Percentiles rank a stretch among this genome's conserved stretches.
Conservation (phyloP, 2,797 vertebrate species). For the Hemitrygon akajei region DNA sequence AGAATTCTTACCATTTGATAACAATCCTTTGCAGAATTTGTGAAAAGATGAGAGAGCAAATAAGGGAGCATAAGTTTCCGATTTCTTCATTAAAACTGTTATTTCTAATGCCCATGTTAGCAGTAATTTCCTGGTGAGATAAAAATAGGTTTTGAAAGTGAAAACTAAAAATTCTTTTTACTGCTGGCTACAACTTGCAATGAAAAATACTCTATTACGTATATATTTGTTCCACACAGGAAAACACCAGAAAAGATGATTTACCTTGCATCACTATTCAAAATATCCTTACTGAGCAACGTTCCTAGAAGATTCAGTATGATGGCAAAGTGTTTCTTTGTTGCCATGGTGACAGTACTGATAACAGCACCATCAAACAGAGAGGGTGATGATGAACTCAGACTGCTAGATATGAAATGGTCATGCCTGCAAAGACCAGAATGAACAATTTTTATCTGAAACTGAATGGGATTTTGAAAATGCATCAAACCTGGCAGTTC, state of each 20-base stretch:
- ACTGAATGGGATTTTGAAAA: not conserved
- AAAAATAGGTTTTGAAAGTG: constrained; percentile 42
- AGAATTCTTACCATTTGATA: constrained; percentile 76
- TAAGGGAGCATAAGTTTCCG: constrained; percentile 84
- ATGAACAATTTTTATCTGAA: not conserved
- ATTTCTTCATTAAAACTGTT: constrained; percentile 87
- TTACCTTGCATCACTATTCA: constrained; percentile 83
- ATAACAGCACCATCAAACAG: constrained; percentile 95
- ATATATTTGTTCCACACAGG: constrained; percentile 20
- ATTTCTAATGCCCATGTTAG: constrained; percentile 94
- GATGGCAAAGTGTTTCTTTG: constrained; percentile 95
- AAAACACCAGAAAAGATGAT: constrained; percentile 28
- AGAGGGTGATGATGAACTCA: constrained; percentile 91
- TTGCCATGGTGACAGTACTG: constrained; percentile 96
- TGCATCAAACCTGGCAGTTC: not conserved
- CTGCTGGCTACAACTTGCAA: not conserved
- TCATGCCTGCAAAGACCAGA: constrained; percentile 69
- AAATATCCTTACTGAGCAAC: constrained; percentile 81
- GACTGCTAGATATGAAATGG: constrained; percentile 97
- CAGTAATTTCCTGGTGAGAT: constrained; percentile 71
- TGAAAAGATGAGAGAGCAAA: constrained; percentile 88
- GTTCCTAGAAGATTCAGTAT: constrained; percentile 81
- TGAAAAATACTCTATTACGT: not conserved
- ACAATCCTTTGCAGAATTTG: constrained; percentile 89
- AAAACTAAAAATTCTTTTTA: not conserved